phyloP scores from a whole-genome alignment of 2,113 vertebrate genomes.

The Micronycteris hirsuta region DNA sequence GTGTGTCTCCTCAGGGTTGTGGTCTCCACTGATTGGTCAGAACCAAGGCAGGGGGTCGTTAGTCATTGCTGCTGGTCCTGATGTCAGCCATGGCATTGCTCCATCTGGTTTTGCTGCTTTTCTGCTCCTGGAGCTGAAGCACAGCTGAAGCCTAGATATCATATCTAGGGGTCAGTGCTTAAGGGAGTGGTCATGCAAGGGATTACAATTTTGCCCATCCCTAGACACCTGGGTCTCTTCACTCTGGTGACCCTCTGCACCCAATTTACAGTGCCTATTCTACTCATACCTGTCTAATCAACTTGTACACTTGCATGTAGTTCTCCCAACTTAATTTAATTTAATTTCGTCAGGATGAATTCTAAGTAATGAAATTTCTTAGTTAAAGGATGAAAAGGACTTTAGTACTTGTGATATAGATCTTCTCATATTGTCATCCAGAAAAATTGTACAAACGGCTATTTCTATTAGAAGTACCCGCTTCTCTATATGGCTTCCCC shows the following conservation, averaged over 20 bases:
- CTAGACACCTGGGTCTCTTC: background rate
- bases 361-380: background rate
- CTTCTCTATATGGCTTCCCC: background rate
- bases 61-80: background rate
- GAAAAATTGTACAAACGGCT: background rate
- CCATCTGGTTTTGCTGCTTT: no score
- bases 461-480: background rate
- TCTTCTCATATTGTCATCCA: background rate
- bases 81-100: background rate
- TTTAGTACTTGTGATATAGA: background rate
- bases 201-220: background rate
- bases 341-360: background rate
- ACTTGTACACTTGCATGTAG: background rate
- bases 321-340: background rate
- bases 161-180: background rate
- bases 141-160: background rate
- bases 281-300: background rate
- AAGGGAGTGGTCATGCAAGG: background rate
- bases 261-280: background rate
- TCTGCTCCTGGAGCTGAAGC: background rate
- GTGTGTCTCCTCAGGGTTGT: background rate
- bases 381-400: background rate
- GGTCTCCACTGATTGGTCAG: background rate
- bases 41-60: background rate
- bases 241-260: background rate